phyloP scores from a whole-genome alignment of 2,888 invertebrate genomes.

The Entomobrya multifasciata region DNA sequence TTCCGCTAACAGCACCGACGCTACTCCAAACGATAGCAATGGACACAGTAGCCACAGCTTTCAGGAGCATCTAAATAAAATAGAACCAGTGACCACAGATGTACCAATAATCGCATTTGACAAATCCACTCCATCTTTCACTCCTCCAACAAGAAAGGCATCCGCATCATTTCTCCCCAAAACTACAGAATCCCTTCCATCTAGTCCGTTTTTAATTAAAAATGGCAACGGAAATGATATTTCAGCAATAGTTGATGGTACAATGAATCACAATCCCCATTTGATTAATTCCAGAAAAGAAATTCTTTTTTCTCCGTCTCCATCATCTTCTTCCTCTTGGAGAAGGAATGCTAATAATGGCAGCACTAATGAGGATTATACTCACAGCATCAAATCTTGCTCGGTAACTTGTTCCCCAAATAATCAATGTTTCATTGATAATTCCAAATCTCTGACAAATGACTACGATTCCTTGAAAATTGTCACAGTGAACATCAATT shows the following conservation, averaged over 20 bases:
- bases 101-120: constrained; percentile 5
- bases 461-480: constrained; percentile 40
- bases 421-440: constrained; percentile 39
- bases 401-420: constrained; percentile 27
- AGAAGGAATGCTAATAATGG: not conserved
- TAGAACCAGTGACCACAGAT: not conserved
- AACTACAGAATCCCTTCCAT: not conserved
- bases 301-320: constrained; percentile 39
- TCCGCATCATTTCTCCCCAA: not conserved
- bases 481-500: constrained; percentile 60
- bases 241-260: not conserved
- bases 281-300: constrained; percentile 17
- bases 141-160: not conserved
- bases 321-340: constrained; percentile 27
- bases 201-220: constrained; percentile 34
- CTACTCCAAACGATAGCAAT: constrained; percentile 32
- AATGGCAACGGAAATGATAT: constrained; percentile 28
- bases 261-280: constrained; percentile 41
- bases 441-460: not conserved
- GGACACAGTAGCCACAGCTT: not conserved
- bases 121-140: constrained; percentile 26
- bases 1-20: not conserved
- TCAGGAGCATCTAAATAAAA: too few species aligned
- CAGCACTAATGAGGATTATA: constrained; percentile 1
- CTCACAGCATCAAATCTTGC: constrained; percentile 26